phyloP scores from a whole-genome alignment of 2,888 invertebrate genomes.

The Sinopyrophorus schimmeli region DNA sequence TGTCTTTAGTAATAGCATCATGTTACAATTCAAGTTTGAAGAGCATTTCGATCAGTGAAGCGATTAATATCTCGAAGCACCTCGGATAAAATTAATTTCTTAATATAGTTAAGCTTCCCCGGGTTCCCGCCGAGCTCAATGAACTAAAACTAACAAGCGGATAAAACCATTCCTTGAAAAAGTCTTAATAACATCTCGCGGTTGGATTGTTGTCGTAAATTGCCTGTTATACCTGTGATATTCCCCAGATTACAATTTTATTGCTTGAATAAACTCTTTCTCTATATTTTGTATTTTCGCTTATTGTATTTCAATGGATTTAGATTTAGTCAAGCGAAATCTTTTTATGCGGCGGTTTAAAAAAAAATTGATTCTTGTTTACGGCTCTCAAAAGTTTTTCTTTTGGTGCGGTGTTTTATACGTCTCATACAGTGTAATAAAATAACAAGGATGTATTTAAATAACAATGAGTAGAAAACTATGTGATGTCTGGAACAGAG shows the following conservation, averaged over 20 bases:
- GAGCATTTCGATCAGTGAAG: constrained; percentile 5
- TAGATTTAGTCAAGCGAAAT: not conserved
- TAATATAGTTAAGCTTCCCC: constrained; percentile 21
- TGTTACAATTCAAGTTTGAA: constrained; percentile 15
- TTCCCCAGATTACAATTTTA: constrained; percentile 35
- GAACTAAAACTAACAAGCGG: constrained; percentile 38
- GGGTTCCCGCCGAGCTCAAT: constrained; percentile 34
- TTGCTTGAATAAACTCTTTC: constrained; percentile 27
- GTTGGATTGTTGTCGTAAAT: constrained; percentile 44
- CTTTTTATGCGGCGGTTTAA: not conserved
- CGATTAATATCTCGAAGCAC: constrained; percentile 14
- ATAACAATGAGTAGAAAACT: constrained; percentile 26
- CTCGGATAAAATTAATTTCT: constrained; percentile 23
- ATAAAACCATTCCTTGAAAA: constrained; percentile 46
- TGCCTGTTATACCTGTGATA: constrained; percentile 36
- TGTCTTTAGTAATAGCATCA: constrained; percentile 2
- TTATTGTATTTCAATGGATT: constrained; percentile 7
- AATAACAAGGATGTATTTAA: constrained; percentile 20
- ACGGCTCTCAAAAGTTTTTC: constrained; percentile 5
- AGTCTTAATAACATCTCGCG: constrained; percentile 50
- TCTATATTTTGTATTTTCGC: constrained; percentile 15
- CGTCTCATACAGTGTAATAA: constrained; percentile 13
- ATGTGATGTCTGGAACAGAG: constrained; percentile 16
- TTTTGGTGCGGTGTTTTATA: constrained; percentile 7
- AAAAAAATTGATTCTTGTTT: constrained; percentile 6